Evolutionary conservation across 2,113 vertebrate species (phyloP), one percentile per base, ranked within the genome.

Genomic region (Macquaria australasica): DNA sequence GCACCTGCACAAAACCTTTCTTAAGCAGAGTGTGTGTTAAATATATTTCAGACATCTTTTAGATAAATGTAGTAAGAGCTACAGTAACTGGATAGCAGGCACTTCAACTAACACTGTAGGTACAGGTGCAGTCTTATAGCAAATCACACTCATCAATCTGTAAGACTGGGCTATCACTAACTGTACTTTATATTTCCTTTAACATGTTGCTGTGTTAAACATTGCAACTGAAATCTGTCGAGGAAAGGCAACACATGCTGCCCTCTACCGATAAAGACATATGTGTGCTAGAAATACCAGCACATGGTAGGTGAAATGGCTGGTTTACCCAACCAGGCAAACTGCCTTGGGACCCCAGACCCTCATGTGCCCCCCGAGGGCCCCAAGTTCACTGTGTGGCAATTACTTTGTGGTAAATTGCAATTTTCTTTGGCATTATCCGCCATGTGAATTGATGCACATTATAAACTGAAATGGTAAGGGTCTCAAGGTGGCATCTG

Each of bases 1-100:
- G 79, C 88, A 92, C 79, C 88, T 85, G 85, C 79, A 79, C 45
- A 28, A 15, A 37, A 50, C 66, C 64, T 55, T 31, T 63, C 18
- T 58, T 10, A 9, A 41, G n/a, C 21, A 20, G 23, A 20, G 18
- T 10, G 37, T n/a, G 84, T 69, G 69, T 58, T 67, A n/a, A 71
- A 48, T 41, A 31, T 11, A 66, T 78, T 72, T 72, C 59, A 25
- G 6, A 43, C 28, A 43, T 28, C 3, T 71, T 53, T 72, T 31
- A 15, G 31, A 8, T 18, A 62, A 67, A 48, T 8, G 2, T 37
- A 21, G 9, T 20, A 23, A 56, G 34, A 79, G 8, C 34, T 45
- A 10, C 31, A 67, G 37, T 8, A 28, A 28, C 23, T 25, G 5
- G 14, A 48, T 68, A 55, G 39, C 34, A 20, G 45, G 31, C 34